A percentile compares a stretch with the other conserved stretches of the same genome.
phyloP scores from a whole-genome alignment of 1,140 invertebrate genomes.

The Halesus radiatus region DNA sequence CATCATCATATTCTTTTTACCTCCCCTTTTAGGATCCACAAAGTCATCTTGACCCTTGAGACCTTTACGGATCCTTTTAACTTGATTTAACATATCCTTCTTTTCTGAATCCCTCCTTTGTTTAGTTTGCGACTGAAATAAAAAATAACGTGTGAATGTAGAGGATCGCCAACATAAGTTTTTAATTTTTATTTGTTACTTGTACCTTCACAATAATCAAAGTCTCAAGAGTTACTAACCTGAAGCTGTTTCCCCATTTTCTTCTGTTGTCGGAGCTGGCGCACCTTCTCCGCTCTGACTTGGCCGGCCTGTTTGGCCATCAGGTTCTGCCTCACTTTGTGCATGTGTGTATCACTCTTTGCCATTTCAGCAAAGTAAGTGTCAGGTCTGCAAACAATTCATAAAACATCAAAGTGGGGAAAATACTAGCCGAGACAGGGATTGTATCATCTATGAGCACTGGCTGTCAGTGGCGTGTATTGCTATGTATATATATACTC shows the following conservation, averaged over 20 bases:
- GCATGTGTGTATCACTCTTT: slow-evolving; percentile 97
- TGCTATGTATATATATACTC: too few species aligned
- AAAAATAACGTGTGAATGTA: neutral
- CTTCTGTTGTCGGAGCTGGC: slow-evolving; percentile 89
- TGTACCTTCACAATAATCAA: too few species aligned
- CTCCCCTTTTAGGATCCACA: slow-evolving; percentile 66
- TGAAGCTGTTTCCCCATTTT: slow-evolving; percentile 93
- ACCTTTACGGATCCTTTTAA: slow-evolving; percentile 90
- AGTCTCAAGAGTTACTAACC: slow-evolving; percentile 57
- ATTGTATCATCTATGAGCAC: too few species aligned
- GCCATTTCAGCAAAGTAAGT: slow-evolving; percentile 99
- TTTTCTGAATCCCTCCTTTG: slow-evolving; percentile 84
- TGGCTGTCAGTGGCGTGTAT: too few species aligned
- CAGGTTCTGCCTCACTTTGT: slow-evolving; percentile 90
- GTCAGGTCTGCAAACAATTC: slow-evolving; percentile 76
- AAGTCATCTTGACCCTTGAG: slow-evolving; percentile 82
- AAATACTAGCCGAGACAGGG: too few species aligned
- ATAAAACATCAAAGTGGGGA: too few species aligned
- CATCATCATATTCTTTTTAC: slow-evolving; percentile 66
- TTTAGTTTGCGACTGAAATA: slow-evolving; percentile 83
- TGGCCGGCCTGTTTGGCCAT: slow-evolving; percentile 87
- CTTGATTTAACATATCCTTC: slow-evolving; percentile 84
- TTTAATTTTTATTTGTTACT: too few species aligned
- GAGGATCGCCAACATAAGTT: too few species aligned
- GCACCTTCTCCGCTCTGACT: slow-evolving; percentile 89